These are phyloP conservation scores for Ceratosolen solmsi DNA, from an alignment of 1,140 invertebrate genomes.

Conservation along the genomic window DNA sequence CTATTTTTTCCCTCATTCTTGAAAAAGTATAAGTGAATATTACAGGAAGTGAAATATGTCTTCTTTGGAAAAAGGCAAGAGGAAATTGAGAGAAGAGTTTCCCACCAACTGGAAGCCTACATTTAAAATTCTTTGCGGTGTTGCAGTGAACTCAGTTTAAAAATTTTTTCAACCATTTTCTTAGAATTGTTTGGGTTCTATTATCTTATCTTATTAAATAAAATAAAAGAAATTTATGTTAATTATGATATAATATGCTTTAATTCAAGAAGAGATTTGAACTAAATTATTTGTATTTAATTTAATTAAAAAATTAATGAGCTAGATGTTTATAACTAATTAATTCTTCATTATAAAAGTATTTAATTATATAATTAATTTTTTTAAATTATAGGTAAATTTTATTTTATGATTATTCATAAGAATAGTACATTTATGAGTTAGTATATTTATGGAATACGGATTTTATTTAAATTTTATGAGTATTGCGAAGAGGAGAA, in stretches of 20 bases:
- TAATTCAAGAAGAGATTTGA: no score
- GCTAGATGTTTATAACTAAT: no score
- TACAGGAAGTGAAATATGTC: neutral
- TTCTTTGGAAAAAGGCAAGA: conserved; percentile 20
- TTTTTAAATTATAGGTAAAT: no score
- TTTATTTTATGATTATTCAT: no score
- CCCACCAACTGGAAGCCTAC: conserved; percentile 2
- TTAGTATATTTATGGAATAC: no score
- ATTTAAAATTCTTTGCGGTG: conserved; percentile 21
- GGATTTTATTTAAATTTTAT: no score
- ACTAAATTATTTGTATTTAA: no score
- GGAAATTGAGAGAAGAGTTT: conserved; percentile 31
- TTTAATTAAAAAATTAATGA: no score
- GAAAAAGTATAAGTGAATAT: neutral
- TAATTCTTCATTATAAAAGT: no score
- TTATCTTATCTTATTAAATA: neutral
- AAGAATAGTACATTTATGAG: no score
- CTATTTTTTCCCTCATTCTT: neutral
- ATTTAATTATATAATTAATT: no score
- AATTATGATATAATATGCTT: neutral
- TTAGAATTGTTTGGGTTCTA: neutral
- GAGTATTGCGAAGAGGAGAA: no score
- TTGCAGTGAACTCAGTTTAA: neutral
- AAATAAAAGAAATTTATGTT: neutral
- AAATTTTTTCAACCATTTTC: conserved; percentile 29